Percentiles rank a stretch among this genome's conserved stretches.
These are phyloP conservation scores for Agrypnus murinus DNA, from an alignment of 2,888 invertebrate species.

Conservation along the genomic window DNA sequence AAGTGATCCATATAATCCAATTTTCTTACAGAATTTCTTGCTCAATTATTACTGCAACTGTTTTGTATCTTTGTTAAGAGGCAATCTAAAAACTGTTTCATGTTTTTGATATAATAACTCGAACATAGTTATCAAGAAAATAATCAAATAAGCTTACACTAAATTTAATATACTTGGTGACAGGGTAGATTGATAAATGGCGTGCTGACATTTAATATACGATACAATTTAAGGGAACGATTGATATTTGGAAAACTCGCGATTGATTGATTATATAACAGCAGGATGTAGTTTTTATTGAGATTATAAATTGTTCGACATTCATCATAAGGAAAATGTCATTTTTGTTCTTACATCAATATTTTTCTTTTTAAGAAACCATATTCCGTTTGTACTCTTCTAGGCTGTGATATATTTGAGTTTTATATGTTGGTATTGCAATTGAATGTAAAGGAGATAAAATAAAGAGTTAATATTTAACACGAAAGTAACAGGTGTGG, in stretches of 20 bases:
- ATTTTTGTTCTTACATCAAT: not conserved
- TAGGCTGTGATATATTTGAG: too few species aligned
- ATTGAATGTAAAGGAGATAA: too few species aligned
- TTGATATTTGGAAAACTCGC: conserved; percentile 41
- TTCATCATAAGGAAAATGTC: conserved; percentile 22
- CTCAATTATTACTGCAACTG: not conserved
- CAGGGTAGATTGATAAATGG: conserved; percentile 54
- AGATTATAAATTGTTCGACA: conserved; percentile 24
- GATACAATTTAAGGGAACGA: conserved; percentile 34
- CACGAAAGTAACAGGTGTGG: too few species aligned
- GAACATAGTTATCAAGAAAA: conserved; percentile 7
- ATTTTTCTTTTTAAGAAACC: not conserved
- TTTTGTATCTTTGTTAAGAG: not conserved
- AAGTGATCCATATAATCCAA: conserved; percentile 18
- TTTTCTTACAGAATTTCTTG: not conserved
- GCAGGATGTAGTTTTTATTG: conserved; percentile 30
- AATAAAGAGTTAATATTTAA: too few species aligned
- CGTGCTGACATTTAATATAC: conserved; percentile 56
- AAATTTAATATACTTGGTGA: conserved; percentile 52
- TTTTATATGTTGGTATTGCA: too few species aligned
- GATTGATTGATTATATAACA: conserved; percentile 36
- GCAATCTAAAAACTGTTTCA: too few species aligned
- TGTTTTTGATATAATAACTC: not conserved
- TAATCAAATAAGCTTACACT: conserved; percentile 54
- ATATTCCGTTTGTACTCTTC: not conserved